Evolutionary conservation across 2,888 invertebrate species (phyloP).

Genomic region (Perizoma flavofasciatum): DNA sequence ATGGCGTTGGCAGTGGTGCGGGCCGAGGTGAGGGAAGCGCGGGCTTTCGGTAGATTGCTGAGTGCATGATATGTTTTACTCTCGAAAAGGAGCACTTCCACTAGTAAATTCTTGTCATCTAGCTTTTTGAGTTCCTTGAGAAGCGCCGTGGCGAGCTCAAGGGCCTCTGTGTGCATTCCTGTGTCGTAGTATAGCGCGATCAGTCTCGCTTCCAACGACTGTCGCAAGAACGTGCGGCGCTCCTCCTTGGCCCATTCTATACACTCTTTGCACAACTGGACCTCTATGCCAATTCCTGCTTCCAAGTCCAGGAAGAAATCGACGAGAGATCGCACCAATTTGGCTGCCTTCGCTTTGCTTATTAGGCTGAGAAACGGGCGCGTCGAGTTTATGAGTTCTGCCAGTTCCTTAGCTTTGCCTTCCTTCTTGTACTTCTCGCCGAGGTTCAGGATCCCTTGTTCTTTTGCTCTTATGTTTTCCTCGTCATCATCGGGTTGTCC

Average conservation of each 20-base stretch:
- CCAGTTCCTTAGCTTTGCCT: slow-evolving; percentile 96
- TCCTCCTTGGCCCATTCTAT: slow-evolving; percentile 99
- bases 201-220: slow-evolving; percentile 97
- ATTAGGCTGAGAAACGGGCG: slow-evolving; percentile 97
- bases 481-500: slow-evolving; percentile 92
- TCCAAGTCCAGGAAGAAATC: slow-evolving; percentile 99
- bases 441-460: slow-evolving; percentile 96
- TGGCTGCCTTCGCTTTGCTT: slow-evolving; percentile 99
- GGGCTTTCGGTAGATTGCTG: slow-evolving; percentile 97
- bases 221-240: slow-evolving; percentile 97
- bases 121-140: slow-evolving; percentile 98
- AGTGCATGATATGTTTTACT: slow-evolving; percentile 99
- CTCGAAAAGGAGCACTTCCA: slow-evolving; percentile 98
- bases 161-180: slow-evolving; percentile 93
- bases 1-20: slow-evolving; percentile 99
- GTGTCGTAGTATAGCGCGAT: slow-evolving; percentile 98
- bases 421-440: slow-evolving; percentile 96
- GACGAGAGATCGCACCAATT: slow-evolving; percentile 97
- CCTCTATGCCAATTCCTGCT: slow-evolving; percentile 97
- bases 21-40: slow-evolving; percentile 98
- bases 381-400: slow-evolving; percentile 96
- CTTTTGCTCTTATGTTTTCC: slow-evolving; percentile 95
- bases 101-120: slow-evolving; percentile 99
- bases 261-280: slow-evolving; percentile 97
- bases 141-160: slow-evolving; percentile 92